A percentile compares a stretch with the other conserved stretches of the same genome.
Conservation (phyloP, 2,797 vertebrate species). For the Odontamblyopus lacepedii region DNA sequence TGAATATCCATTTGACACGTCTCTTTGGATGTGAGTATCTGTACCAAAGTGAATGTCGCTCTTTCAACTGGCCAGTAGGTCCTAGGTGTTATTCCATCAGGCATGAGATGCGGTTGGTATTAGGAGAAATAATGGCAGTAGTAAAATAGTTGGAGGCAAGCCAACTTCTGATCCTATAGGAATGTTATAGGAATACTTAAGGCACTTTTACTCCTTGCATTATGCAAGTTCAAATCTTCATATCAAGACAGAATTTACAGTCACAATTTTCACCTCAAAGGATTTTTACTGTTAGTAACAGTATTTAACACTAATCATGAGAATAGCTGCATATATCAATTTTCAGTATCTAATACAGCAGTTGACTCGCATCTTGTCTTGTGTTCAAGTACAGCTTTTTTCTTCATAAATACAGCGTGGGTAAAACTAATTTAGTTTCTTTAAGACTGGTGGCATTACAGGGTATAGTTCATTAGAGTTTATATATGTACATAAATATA, state of each 20-base stretch:
- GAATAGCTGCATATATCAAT: conserved; percentile 46
- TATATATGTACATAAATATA: conserved; percentile 53
- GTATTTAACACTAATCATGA: conserved; percentile 65
- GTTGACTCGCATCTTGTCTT: conserved; percentile 73
- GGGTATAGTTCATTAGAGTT: conserved; percentile 70
- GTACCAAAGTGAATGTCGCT: conserved; percentile 76
- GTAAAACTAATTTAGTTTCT: conserved; percentile 66
- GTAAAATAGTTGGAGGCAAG: conserved; percentile 18
- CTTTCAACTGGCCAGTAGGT: conserved; percentile 35
- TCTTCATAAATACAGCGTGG: conserved; percentile 54
- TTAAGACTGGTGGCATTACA: conserved; percentile 76
- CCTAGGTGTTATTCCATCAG: conserved; percentile 27
- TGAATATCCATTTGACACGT: conserved; percentile 46
- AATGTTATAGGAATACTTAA: conserved; percentile 47
- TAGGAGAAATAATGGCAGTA: conserved; percentile 8
- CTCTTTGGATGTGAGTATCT: conserved; percentile 63
- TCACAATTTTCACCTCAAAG: conserved; percentile 48
- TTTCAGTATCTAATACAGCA: conserved; percentile 62
- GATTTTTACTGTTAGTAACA: conserved; percentile 51
- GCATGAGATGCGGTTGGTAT: conserved; percentile 8
- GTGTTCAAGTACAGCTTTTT: conserved; percentile 55
- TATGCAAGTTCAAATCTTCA: conserved; percentile 59
- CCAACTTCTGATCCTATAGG: conserved; percentile 28
- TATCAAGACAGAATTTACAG: conserved; percentile 49
- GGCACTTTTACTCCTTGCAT: conserved; percentile 67